Base-by-base conservation (phyloP, 2,888 invertebrate genomes). In the Diarsia brunnea region DNA sequence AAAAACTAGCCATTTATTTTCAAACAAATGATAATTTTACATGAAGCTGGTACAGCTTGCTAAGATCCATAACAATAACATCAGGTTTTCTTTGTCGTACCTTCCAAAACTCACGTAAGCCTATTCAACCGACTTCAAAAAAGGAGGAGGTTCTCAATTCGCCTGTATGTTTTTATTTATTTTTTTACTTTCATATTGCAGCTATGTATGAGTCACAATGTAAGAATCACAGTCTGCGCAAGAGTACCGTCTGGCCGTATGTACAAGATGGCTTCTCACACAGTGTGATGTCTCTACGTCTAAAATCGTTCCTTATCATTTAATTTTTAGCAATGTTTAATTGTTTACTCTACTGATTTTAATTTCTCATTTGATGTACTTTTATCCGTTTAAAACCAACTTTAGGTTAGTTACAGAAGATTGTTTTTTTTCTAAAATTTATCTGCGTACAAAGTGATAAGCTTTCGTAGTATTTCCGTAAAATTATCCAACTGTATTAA, bases 321-420 rank as follows among this genome's bases (percentile, higher is more conserved):
- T 58, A 58, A 38, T 67, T 55, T 43, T 78, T 70, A 24, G 51
- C 19, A 51, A 51, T 53, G n/a, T 61, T 69, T 27, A 61, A 27
- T 51, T 61, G n/a, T 69, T 60, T 60, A 60, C 12, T 43, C 43
- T 31, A 51, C 27, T 31, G 3, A 71, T 43, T 27, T 53, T 16
- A 38, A 7, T 66, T 24, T 27, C 0, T n/a, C 8, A 4, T 47
- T 47, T 61, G 63, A 45, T 27, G 11, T 7, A 16, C 10, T 14
- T 31, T 14, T 67, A 51, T 38, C 11, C 19, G 4, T 38, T 12
- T 38, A 53, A 68, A 67, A n/a, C 16, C 38, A 19, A n/a, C 11
- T 31, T 51, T 61, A n/a, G n/a, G 67, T 67, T n/a, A 16, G 31
- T 31, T 51, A 38, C 38, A 61, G 27, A 27, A 58, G 27, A 58